These are phyloP conservation scores for Germaria angustata DNA, from an alignment of 2,888 invertebrate genomes.

Conservation along the genomic window DNA sequence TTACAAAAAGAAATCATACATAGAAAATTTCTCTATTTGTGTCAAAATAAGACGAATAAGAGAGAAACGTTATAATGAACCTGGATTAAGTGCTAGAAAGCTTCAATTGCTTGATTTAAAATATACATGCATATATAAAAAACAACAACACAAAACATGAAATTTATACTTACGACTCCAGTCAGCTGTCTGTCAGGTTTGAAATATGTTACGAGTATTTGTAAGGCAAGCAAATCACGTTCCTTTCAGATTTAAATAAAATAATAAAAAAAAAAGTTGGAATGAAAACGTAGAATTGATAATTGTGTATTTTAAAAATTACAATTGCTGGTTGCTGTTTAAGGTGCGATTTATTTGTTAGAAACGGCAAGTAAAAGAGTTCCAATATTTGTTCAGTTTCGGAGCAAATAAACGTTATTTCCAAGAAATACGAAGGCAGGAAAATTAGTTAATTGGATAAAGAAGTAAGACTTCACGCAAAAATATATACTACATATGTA, in stretches of 20 bases:
- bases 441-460: neutral
- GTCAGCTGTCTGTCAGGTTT: neutral
- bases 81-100: neutral
- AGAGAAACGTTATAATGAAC: neutral
- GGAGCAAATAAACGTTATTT: neutral
- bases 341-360: slow-evolving; percentile 30
- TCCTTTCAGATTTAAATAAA: slow-evolving; percentile 1
- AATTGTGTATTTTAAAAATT: neutral
- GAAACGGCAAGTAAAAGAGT: neutral
- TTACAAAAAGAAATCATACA: too few species aligned
- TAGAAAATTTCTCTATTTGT: neutral
- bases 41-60: neutral
- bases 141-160: neutral
- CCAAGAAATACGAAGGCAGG: neutral
- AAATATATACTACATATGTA: too few species aligned
- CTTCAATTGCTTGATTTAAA: neutral
- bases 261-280: neutral
- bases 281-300: slow-evolving; percentile 11
- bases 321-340: slow-evolving; percentile 8
- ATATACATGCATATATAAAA: too few species aligned
- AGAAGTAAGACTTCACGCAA: neutral
- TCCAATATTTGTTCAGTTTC: neutral
- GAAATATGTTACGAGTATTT: slow-evolving; percentile 7
- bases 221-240: slow-evolving; percentile 41
- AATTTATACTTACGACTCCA: neutral